phyloP scores from a whole-genome alignment of 2,113 vertebrate species.

The Tetrao urogallus region DNA sequence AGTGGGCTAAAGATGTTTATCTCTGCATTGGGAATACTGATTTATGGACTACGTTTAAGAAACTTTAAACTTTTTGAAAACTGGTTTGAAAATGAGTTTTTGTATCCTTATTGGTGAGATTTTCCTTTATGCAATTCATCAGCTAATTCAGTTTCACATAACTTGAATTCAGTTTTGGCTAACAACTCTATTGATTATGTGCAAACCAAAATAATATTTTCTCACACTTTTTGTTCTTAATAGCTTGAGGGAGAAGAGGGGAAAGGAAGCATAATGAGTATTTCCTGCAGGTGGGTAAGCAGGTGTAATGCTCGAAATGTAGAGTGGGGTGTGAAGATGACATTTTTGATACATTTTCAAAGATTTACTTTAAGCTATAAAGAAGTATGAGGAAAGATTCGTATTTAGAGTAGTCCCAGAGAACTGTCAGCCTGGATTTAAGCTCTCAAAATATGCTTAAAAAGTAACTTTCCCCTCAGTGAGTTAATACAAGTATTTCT shows the following conservation, averaged over 20 bases:
- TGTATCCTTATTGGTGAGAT: not conserved
- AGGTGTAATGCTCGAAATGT: not conserved
- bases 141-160: not conserved
- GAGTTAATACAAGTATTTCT: not conserved
- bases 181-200: not conserved
- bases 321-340: not conserved
- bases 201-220: not conserved
- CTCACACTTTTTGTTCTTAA: not conserved
- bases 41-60: not conserved
- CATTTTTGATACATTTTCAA: not conserved
- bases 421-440: not conserved
- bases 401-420: not conserved
- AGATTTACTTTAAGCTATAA: not conserved
- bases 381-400: not conserved
- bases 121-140: not conserved
- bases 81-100: not conserved
- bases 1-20: not conserved
- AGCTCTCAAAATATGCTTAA: not conserved
- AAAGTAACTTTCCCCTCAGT: not conserved
- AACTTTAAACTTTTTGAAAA: not conserved
- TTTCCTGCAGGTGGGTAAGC: not conserved
- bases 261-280: not conserved
- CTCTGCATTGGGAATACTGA: not conserved
- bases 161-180: not conserved
- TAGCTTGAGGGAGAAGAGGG: not conserved